A percentile compares a stretch with the other conserved stretches of the same genome.
phyloP scores from a whole-genome alignment of 2,888 invertebrate species.

The Eristalis arbustorum region DNA sequence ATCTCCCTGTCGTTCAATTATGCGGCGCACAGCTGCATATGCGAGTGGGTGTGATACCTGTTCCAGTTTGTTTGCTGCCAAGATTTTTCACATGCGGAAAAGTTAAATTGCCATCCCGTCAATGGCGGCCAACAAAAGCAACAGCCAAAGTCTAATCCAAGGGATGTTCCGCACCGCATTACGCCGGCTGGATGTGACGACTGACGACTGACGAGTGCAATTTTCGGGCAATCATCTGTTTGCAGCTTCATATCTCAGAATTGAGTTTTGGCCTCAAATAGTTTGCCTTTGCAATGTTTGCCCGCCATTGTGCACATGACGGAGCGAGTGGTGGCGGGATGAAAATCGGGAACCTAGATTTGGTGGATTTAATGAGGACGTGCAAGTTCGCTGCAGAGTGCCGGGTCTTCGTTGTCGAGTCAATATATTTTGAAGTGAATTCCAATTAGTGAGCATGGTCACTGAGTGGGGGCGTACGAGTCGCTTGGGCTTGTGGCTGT shows the following conservation, averaged over 20 bases:
- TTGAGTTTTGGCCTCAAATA: conserved; percentile 52
- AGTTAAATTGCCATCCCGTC: conserved; percentile 56
- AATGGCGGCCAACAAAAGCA: not conserved
- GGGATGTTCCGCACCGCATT: not conserved
- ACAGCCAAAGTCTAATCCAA: not conserved
- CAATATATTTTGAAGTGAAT: not conserved
- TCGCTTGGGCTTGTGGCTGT: not conserved
- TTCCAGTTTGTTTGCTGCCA: conserved; percentile 20
- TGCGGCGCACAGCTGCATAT: not conserved
- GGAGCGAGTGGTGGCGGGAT: not conserved
- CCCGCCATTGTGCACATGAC: conserved; percentile 51
- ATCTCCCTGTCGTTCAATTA: not conserved
- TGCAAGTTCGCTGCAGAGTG: not conserved
- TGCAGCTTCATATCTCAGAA: conserved; percentile 58
- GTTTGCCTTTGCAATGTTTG: conserved; percentile 44
- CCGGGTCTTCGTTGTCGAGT: not conserved
- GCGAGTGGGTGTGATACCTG: conserved; percentile 19
- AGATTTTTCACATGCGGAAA: conserved; percentile 33
- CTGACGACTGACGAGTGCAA: no score
- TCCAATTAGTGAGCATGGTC: not conserved
- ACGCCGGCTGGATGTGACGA: conserved; percentile 50
- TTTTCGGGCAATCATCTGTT: conserved; percentile 60
- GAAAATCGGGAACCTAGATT: conserved; percentile 7
- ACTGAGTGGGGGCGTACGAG: not conserved
- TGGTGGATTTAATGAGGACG: conserved; percentile 31